Base-by-base conservation (phyloP, 1,140 invertebrate species). In the Drosophila rhopaloa region DNA sequence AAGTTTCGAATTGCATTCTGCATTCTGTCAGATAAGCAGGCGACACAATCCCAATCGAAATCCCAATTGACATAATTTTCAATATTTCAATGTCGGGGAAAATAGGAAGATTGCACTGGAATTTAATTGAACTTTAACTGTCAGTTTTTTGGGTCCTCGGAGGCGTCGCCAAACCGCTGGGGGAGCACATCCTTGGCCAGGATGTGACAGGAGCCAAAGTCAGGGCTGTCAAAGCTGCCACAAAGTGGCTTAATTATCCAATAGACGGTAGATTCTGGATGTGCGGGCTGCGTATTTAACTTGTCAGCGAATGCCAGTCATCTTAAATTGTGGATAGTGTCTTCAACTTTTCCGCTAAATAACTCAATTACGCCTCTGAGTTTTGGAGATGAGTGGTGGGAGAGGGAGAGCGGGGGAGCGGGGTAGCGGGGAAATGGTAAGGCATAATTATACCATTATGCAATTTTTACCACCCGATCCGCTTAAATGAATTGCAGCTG, bases 181-280 rank as follows among this genome's bases (percentile, higher is more conserved):
- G 4, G 16, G 14, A 24, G 13, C 38, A 44, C 54, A 38, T 58
- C 51, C 55, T 56, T 55, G 53, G 60, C 47, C 37, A 27, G 11
- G n/a, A 11, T 38, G 54, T 89, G 84, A 89, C 84, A 90, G 81
- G 75, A n/a, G 63, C 80, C 77, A 66, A 89, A 89, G 81, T 84
- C 76, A 60, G 65, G 63, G 58, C 84, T 89, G 84, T 89, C 84
- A 89, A 89, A 89, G 70, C 84, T 89, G 85, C 79, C 80, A 79
- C 80, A 83, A 89, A 89, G 78, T 89, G 84, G 84, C 85, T 89
- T 89, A 89, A 89, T 89, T 89, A 89, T 89, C 84, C 70, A 89
- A 90, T 89, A 89, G 81, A 84, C 77, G 85, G 63, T 78, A 72
- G 79, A 71, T 81, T 59, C 38, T 19, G 55, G 46, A 40, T 43